A percentile compares a stretch with the other conserved stretches of the same genome.
Evolutionary conservation across 1,140 invertebrate species (phyloP).

Genomic region (Ostrea edulis): DNA sequence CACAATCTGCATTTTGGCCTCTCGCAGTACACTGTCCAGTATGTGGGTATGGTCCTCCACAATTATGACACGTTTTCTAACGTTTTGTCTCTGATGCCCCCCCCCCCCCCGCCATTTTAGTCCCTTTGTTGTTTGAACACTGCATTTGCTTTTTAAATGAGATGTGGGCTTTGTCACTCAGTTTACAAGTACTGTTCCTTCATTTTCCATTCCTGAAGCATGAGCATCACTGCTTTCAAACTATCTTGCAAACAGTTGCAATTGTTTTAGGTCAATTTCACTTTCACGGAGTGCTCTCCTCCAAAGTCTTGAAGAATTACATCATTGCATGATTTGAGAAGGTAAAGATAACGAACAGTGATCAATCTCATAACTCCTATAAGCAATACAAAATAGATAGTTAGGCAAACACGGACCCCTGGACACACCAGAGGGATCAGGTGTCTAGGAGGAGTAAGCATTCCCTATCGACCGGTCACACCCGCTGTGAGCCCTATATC

Average conservation of each 20-base stretch:
- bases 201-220: background rate
- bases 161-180: background rate
- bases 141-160: background rate
- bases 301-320: conserved; percentile 50
- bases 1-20: background rate
- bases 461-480: too few relatives aligned
- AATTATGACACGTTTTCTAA: too few relatives aligned
- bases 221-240: conserved; percentile 46
- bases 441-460: too few relatives aligned
- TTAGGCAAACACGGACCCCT: too few relatives aligned
- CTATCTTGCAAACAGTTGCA: conserved; percentile 6
- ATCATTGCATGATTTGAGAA: conserved; percentile 59
- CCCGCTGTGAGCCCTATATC: too few relatives aligned
- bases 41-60: background rate
- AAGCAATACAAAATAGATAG: too few relatives aligned
- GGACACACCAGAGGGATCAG: too few relatives aligned
- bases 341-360: too few relatives aligned
- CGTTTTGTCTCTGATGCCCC: too few relatives aligned
- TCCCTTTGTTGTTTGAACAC: background rate
- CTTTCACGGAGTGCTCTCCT: too few relatives aligned
- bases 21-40: background rate
- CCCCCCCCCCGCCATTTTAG: too few relatives aligned
- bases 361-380: too few relatives aligned
- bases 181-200: background rate
- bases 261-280: conserved; percentile 26